Percentiles rank a stretch among this genome's conserved stretches.
These are phyloP conservation scores for Sciurus carolinensis DNA, from an alignment of 2,797 vertebrate genomes.

Conservation along the genomic window DNA sequence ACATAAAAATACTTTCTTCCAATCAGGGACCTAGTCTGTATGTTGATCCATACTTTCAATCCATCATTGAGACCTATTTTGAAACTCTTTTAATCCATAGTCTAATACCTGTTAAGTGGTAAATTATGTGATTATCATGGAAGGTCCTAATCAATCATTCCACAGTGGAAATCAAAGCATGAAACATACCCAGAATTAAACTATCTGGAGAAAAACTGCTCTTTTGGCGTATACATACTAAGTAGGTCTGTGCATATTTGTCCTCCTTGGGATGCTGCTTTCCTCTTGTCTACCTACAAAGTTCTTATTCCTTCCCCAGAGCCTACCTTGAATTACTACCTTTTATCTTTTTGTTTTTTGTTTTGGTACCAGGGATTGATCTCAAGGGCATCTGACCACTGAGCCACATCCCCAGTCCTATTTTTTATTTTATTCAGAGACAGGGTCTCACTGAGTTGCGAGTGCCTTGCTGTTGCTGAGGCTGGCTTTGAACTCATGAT, in stretches of 20 bases:
- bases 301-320: not conserved
- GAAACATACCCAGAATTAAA: constrained; percentile 60
- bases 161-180: constrained; percentile 60
- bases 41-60: not conserved
- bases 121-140: not conserved
- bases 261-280: not conserved
- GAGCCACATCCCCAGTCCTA: no score
- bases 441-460: no score
- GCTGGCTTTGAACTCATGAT: no score
- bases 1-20: not conserved
- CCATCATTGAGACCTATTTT: not conserved
- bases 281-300: not conserved
- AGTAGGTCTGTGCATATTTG: not conserved
- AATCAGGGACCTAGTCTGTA: not conserved
- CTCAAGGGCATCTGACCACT: no score
- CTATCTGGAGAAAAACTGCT: not conserved
- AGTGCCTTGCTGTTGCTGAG: no score
- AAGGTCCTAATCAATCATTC: not conserved
- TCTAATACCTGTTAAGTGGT: not conserved
- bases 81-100: not conserved
- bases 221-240: not conserved
- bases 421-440: no score
- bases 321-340: not conserved
- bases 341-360: not conserved
- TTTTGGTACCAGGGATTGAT: no score